Evolutionary conservation across 2,888 invertebrate genomes (phyloP), one percentile per base, ranked within the genome.

Genomic region (Ypsolopha sequella): DNA sequence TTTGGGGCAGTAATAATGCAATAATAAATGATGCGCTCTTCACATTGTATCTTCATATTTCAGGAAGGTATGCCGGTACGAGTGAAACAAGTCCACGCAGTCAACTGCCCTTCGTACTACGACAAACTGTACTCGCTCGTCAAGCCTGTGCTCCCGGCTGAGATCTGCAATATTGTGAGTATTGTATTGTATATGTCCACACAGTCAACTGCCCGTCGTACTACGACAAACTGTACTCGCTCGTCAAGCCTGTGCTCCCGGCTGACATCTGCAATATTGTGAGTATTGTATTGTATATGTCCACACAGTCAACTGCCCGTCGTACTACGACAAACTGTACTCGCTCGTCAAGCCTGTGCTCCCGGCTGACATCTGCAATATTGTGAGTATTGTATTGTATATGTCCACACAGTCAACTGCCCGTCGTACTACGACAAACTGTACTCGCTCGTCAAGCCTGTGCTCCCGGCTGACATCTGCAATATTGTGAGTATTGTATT

Each of bases 11-110:
- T 4, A 24, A 43, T 8, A 14, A 43, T 2, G 11, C 11, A 43
- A 13, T 43, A 46, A n/a, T 33, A 3, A 24, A 4, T 24, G 24
- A 24, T 4, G 24, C n/a, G n/a, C n/a, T n/a, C n/a, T n/a, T n/a
- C n/a, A n/a, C n/a, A n/a, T n/a, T n/a, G n/a, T n/a, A n/a, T n/a
- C n/a, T n/a, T 24, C 24, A 24, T 36, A 35, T 69, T 70, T 36
- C 68, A 85, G 85, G 80, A 81, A 61, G 70, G 66, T 3, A 73
- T 80, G 75, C 84, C 85, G 1, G 70, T 85, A 0, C 68, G 80
- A 7, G 58, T 84, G 45, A 78, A 77, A 50, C 66, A 76, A 13
- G 62, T 81, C 6, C 74, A 80, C 51, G 61, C 67, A 1, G 57
- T 82, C 35, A 84, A 85, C 58, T 76, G 76, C 33, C 85, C 85